Base-by-base conservation (phyloP, 2,113 vertebrate genomes). In the Indri indri region DNA sequence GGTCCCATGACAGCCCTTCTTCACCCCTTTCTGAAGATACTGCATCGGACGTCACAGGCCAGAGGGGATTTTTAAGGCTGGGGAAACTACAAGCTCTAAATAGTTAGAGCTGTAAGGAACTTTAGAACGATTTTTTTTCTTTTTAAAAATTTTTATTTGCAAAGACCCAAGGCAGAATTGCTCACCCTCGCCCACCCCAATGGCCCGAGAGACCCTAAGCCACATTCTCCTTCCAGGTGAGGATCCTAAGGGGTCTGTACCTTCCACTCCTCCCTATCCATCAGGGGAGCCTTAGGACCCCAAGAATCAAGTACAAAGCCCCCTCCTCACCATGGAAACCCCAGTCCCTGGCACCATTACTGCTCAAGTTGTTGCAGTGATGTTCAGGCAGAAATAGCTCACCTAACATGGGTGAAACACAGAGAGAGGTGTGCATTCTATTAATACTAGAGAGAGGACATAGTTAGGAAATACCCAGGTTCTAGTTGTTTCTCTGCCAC, bases 261-360 rank as follows among this genome's bases (percentile, higher is more conserved):
- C 40, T 18, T 47, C 68, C 30, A 12, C 34, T 34, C 22, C 2
- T 20, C 54, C 37, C 11, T 32, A 37, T 16, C 27, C 32, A 52
- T 30, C 32, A 12, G 34, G 79, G 34, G 80, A 77, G 23, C 14
- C 25, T 30, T 1, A 17, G 52, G 80, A 84, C 52, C 66, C 85
- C 18, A 5, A 22, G 45, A 61, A 23, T 79, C 50, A 81, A 66
- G 40, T 12, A 1, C 45, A 14, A 54, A 74, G 18, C 14, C 34
- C 8, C 17, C 32, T 82, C 37, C 32, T 83, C 57, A 18, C 65
- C 42, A 6, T 2, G 8, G 45, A 8, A 73, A 17, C 47, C 25
- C 23, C 42, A 59, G 27, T 8, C 18, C 1, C 0, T 20, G 37
- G 70, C 2, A 6, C 34, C 2, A 2, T 30, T 40, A 17, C 30